Evolutionary conservation across 2,113 vertebrate genomes (phyloP), one percentile per base, ranked within the genome.

Genomic region (Elephantulus edwardii): DNA sequence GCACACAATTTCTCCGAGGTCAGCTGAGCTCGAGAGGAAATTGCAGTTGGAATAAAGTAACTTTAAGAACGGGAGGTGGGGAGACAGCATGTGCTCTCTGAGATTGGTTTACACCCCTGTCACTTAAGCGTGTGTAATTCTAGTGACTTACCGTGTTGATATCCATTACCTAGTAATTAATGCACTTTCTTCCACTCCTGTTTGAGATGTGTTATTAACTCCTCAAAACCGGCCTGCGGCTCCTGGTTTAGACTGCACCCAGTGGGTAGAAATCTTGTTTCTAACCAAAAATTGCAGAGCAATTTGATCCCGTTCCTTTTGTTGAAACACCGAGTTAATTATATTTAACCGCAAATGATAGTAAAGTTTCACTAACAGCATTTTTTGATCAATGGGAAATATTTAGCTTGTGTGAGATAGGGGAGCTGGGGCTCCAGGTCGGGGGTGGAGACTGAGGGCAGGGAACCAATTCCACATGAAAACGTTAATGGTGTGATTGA

Each of bases 281-380:
- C 0, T 83, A 88, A 74, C 80, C 84, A 54, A 85, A 94, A 95
- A 94, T 94, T 90, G 33, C 48, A 35, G 52, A 92, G 96, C 95
- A 77, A 64, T 96, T 95, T 90, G 93, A 95, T 96, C 86, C 95
- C 24, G 68, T 95, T 95, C 91, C 96, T 96, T 96, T 96, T 95
- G 96, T 97, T 96, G 96, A 84, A 94, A 97, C 22, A 80, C 93
- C 95, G 94, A 97, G 94, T 93, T 97, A 96, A 97, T 97, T 97
- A 81, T 95, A 83, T 96, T 97, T 94, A 96, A 96, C 96, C 90
- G 38, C 20, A 46, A 94, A 95, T 80, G 77, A 95, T 90, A 87
- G 88, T 85, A 88, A 96, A 97, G 95, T 96, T 96, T 95, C 93
- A 92, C 90, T 94, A 95, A 94, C 76, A 89, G 92, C 70, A 52